Base-by-base conservation (phyloP, 2,113 vertebrate species). In the Cryptoleucopteryx plumbea region DNA sequence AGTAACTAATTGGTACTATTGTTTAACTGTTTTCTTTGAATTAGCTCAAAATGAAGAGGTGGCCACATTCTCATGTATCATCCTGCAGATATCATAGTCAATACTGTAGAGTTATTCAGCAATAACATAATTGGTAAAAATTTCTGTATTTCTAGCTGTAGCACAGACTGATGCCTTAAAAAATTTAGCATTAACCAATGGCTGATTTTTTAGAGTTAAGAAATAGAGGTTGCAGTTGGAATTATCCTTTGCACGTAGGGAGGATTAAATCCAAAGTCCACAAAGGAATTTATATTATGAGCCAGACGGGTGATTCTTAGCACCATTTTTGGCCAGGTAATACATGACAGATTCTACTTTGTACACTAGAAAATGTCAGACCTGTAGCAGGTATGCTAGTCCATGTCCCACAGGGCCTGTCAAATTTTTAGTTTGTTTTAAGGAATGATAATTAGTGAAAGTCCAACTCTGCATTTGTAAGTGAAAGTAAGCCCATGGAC, bases 221-320 rank as follows among this genome's bases (percentile, higher is more conserved):
- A 66, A 79, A 15, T 31, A 45, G 6, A 27, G 18, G 6, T 56
- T 90, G 32, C 68, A 71, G 40, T 23, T 86, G 42, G 36, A 71
- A 77, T 84, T 48, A n/a, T 25, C 18, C 20, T 95, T 71, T 84
- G n/a, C 19, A 13, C 1, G 1, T 31, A 62, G 13, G 34, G 68
- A 82, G 38, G 50, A 65, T 65, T 72, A 71, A 72, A 68, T 52
- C 22, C 50, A 4, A 61, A 50, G 23, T 62, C 38, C 3, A 1
- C 20, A 13, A 38, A 31, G 40, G 47, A 27, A 21, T 94, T 77
- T 91, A 13, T 36, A 1, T 50, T 47, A 5, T 22, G 66, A 84
- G 31, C 31, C 21, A 61, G 25, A 1, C 0, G 0, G 3, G 9
- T 63, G 23, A 18, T 70, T 81, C 72, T 88, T 79, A 40, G 53